Evolutionary conservation across 92 coral and sea anemone genomes (phyloP), one percentile per base, ranked within the genome.

Genomic region (Epizoanthus ramosus): DNA sequence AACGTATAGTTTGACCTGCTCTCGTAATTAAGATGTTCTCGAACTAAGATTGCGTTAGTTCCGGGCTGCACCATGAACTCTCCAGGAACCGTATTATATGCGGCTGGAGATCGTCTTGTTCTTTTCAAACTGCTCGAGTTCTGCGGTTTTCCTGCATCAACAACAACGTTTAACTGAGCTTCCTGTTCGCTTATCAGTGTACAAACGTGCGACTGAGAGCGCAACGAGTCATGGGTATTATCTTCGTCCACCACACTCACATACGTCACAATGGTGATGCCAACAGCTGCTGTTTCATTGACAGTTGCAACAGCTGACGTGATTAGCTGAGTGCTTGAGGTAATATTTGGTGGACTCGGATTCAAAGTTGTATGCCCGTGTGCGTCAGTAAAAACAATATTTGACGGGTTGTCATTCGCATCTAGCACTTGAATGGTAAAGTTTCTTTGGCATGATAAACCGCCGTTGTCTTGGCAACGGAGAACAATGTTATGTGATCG

Each of bases 1-100:
- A 87, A 73, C 10, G 91, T 83, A 71, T 87, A 90, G 50, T 84
- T 87, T 3, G 93, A 18, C n/a, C 31, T 71, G 10, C 63, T 82
- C 79, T 88, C 94, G 64, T 91, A 85, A 68, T 91, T 85, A 43
- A 91, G 89, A 37, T 3, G 76, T 56, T 70, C 28, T 12, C 90
- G 87, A 37, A 91, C 94, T 35, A 91, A 52, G 57, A 91, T 70
- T 18, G 94, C 57, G 79, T 91, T 91, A 1, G 94, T 91, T 22
- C 94, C 94, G 3, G 94, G 94, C 22, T 89, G 94, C 39, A 91
- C 47, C 87, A 88, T 85, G 50, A 91, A 91, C 31, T 85, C 86
- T 10, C 77, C 50, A 6, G 92, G 92, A 25, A 88, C 73, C 21
- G 82, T 72, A 75, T 79, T 79, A 21, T 67, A 70, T 28, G 24